Conservation (phyloP, 2,888 invertebrate species). For the Dryococelus australis region DNA sequence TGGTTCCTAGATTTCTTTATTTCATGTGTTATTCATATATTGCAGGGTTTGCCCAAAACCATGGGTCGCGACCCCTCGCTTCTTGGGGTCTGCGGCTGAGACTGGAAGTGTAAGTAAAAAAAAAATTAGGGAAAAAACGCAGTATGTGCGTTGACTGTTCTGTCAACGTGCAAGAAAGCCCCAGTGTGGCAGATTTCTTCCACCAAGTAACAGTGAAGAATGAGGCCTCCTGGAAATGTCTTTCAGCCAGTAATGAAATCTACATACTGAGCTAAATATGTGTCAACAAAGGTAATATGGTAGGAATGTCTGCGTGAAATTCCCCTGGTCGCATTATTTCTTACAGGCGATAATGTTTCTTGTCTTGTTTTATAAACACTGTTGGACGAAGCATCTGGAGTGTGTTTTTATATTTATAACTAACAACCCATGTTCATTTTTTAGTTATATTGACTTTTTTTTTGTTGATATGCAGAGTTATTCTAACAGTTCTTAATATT, state of each 20-base stretch:
- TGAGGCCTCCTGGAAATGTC: slow-evolving; percentile 1
- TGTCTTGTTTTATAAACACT: too few species aligned
- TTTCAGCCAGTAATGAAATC: neutral
- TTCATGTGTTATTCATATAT: slow-evolving; percentile 16
- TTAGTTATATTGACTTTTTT: too few species aligned
- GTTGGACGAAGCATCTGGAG: too few species aligned
- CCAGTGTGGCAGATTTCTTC: slow-evolving; percentile 16
- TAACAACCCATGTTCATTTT: too few species aligned
- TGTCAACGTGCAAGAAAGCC: slow-evolving; percentile 16
- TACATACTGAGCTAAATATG: neutral
- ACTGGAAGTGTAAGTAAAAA: slow-evolving; percentile 6
- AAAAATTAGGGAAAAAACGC: neutral
- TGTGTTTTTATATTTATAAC: too few species aligned
- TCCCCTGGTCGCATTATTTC: neutral
- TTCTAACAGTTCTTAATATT: too few species aligned
- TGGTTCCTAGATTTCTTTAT: neutral
- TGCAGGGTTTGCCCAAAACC: slow-evolving; percentile 16
- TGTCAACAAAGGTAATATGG: neutral
- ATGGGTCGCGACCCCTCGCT: slow-evolving; percentile 11
- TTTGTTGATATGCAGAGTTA: too few species aligned
- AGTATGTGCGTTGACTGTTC: neutral
- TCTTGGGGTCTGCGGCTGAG: neutral
- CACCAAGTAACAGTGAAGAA: neutral
- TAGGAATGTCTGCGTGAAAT: neutral
- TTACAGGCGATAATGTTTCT: too few species aligned